Base-by-base conservation (phyloP, 2,113 vertebrate genomes). In the Kryptolebias marmoratus region DNA sequence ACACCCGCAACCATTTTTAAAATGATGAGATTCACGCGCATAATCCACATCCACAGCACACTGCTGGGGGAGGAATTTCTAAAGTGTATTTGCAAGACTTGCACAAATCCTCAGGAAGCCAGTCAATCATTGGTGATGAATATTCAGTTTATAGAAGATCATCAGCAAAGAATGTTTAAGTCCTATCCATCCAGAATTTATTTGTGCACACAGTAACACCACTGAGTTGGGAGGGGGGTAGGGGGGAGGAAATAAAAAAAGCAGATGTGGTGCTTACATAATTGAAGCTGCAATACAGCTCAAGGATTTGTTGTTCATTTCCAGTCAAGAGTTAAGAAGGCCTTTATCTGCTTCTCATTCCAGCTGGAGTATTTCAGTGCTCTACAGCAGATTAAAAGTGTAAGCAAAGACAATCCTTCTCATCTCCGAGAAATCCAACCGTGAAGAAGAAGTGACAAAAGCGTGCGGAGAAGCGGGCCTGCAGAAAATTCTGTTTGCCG, bases 241-340 rank as follows among this genome's bases (percentile, higher is more conserved):
- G 22, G 22, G 22, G 22, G 22, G 22, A 22, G 22, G 22, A 42
- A 42, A 42, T 14, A 28, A 12, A 61, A 66, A 68, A 79, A 74
- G 79, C 73, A 84, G 84, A 84, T 83, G 81, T 67, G 81, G 31
- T 64, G 71, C 76, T 87, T 87, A 85, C 80, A 86, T 87, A 89
- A 89, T 80, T 88, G 82, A 89, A 85, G 80, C 80, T 85, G 77
- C 83, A 82, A 85, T 89, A 81, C 82, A 86, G 84, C 84, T 88
- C 80, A 90, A 89, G 88, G 88, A 90, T 90, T 88, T 85, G 83
- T 84, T 76, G 89, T 84, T 90, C 85, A 87, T 92, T 90, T 90
- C 83, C 85, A 89, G 83, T 86, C 75, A 58, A 10, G 85, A 84
- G 87, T 87, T 83, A 88, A 91, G 76, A 84, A 81, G 85, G 79